Evolutionary conservation across 2,888 invertebrate genomes (phyloP), one percentile per base, ranked within the genome.

Genomic region (Nesidiocoris tenuis): DNA sequence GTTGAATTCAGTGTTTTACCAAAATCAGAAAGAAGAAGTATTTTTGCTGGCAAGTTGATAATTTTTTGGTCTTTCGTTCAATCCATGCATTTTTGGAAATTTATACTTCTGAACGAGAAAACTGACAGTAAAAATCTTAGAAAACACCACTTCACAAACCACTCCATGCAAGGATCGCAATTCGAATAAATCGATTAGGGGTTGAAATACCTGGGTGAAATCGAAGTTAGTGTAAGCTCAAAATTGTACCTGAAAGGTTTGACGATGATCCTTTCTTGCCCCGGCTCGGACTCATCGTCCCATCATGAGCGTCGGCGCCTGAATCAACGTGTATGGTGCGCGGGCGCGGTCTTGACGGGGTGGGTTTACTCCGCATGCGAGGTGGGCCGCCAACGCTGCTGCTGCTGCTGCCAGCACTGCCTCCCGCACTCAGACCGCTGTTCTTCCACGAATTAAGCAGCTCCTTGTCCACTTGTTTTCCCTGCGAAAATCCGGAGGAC

Each of bases 241-340:
- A 39, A 39, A 39, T 3, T 39, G 39, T 85, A 94, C 94, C 94
- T 83, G 93, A 90, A 77, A 94, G 88, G 85, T 93, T 94, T 78
- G 92, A 90, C 80, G 89, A 88, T 77, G 93, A 93, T 78, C 94
- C 93, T 82, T 93, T 93, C 82, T 92, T 92, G 75, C 90, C 89
- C 80, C 89, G 86, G 84, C 90, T 89, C 77, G 89, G 88, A 78
- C 88, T 87, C 79, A 91, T 87, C 84, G 90, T 88, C 77, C 91
- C 91, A 82, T 92, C 92, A 78, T 92, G 91, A 80, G 90, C 88
- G 82, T 92, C 92, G 68, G 91, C 88, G 57, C 90, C 90, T 82
- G 91, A 90, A 83, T 94, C 94, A 78, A 94, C 93, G 83, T 95
- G 95, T 79, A 95, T 94, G 61, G 95, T 95, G 86, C 95, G 95